A percentile compares a stretch with the other conserved stretches of the same genome.
phyloP scores from a whole-genome alignment of 2,113 vertebrate species.

The Gallinago paraguaiae region DNA sequence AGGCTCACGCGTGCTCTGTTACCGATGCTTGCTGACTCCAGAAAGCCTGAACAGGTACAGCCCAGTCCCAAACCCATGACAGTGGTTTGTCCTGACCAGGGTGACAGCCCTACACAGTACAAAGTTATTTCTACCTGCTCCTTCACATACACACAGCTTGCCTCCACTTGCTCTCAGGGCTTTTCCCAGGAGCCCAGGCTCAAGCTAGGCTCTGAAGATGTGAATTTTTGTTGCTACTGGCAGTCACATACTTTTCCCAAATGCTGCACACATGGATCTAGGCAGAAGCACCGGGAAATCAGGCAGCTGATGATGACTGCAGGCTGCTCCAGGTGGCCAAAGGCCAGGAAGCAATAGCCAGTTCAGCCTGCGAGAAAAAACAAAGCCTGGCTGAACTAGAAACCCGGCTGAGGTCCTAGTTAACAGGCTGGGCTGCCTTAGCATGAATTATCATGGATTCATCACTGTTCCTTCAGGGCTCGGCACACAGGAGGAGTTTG shows the following conservation, averaged over 20 bases:
- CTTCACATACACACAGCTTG: not conserved
- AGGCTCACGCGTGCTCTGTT: accelerated
- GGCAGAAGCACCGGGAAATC: not conserved
- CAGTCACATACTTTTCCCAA: not conserved
- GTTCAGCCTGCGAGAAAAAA: not conserved
- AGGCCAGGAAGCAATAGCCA: not conserved
- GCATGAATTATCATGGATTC: not conserved
- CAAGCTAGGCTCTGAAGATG: not conserved
- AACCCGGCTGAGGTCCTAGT: not conserved
- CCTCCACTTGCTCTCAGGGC: not conserved
- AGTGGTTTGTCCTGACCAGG: not conserved
- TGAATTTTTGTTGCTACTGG: not conserved
- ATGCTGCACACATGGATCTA: accelerated
- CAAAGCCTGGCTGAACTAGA: not conserved
- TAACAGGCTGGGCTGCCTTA: not conserved
- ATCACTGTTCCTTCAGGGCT: not conserved
- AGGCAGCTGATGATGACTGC: not conserved
- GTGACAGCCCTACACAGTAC: not conserved
- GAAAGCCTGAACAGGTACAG: not conserved
- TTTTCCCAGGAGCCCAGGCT: not conserved
- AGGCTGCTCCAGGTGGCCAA: not conserved
- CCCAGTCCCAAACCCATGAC: not conserved
- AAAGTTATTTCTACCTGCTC: not conserved
- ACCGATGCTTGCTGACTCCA: not conserved
- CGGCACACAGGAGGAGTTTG: not conserved